Evolutionary conservation across 35 echinoderm and acorn worm genomes (phyloP).

Genomic region (Ophiothrix spiculata): DNA sequence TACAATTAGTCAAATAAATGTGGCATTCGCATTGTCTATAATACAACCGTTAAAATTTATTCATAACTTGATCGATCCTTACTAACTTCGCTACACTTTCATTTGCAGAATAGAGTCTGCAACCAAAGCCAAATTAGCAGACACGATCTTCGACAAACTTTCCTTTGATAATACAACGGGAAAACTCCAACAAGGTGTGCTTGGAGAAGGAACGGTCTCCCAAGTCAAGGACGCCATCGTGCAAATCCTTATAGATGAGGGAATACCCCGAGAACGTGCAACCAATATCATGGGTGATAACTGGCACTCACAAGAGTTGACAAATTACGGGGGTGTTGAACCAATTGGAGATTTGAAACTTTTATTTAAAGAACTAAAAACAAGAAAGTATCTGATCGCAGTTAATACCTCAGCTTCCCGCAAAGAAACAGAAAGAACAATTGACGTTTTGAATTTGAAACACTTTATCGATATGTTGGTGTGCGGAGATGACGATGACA

Average conservation of each 20-base stretch:
- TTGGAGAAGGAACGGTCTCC: constrained; percentile 14
- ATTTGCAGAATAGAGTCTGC: no score
- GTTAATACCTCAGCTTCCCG: constrained; percentile 53
- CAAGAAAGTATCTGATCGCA: constrained; percentile 44
- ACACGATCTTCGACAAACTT: neutral
- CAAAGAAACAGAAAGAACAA: constrained; percentile 27
- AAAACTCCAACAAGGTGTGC: constrained; percentile 17
- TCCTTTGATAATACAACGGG: constrained; percentile 2
- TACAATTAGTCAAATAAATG: no score
- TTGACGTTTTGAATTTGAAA: constrained; percentile 23
- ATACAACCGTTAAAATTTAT: no score
- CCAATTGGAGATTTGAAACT: constrained; percentile 18
- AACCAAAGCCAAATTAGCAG: no score
- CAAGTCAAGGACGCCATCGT: constrained; percentile 11
- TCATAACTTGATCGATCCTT: no score
- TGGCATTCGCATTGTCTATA: no score
- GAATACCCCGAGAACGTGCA: neutral
- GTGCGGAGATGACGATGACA: constrained; percentile 50
- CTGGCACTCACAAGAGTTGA: neutral
- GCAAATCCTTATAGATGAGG: constrained; percentile 19
- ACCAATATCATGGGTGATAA: neutral
- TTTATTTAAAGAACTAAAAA: constrained; percentile 24
- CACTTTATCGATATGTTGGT: constrained; percentile 49
- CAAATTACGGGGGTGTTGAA: neutral
- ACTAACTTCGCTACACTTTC: no score